A percentile compares a stretch with the other conserved stretches of the same genome.
phyloP scores from a whole-genome alignment of 1,140 invertebrate genomes.

The Marisa cornuarietis region DNA sequence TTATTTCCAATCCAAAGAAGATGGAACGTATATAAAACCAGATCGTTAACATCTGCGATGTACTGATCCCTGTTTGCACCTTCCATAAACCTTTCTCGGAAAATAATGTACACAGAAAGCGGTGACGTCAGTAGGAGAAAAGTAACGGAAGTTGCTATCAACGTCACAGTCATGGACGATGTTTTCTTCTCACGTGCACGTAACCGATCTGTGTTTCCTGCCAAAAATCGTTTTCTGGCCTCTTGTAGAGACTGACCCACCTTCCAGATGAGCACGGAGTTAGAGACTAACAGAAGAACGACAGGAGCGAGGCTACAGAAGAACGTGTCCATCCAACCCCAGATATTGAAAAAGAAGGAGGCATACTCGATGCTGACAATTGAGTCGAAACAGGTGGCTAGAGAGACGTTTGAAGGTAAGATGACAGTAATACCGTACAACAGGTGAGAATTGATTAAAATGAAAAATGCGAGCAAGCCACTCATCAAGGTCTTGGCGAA shows the following conservation, averaged over 20 bases:
- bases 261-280: background rate
- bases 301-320: background rate
- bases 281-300: background rate
- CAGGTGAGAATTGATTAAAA: too few species aligned
- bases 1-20: background rate
- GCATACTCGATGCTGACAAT: too few species aligned
- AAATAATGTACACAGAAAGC: background rate
- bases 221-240: background rate
- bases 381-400: too few species aligned
- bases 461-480: too few species aligned
- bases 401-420: too few species aligned
- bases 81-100: background rate
- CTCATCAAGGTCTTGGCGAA: too few species aligned
- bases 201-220: background rate
- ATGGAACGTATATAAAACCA: background rate
- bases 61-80: background rate
- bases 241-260: background rate
- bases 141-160: background rate
- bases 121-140: background rate
- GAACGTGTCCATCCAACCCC: background rate
- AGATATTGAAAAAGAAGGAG: background rate
- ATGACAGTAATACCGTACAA: too few species aligned
- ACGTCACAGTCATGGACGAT: background rate
- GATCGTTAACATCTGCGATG: background rate
- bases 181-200: background rate